A percentile compares a stretch with the other conserved stretches of the same genome.
These are phyloP conservation scores for Sarcophaga caerulescens DNA, from an alignment of 2,888 invertebrate species.

Conservation along the genomic window DNA sequence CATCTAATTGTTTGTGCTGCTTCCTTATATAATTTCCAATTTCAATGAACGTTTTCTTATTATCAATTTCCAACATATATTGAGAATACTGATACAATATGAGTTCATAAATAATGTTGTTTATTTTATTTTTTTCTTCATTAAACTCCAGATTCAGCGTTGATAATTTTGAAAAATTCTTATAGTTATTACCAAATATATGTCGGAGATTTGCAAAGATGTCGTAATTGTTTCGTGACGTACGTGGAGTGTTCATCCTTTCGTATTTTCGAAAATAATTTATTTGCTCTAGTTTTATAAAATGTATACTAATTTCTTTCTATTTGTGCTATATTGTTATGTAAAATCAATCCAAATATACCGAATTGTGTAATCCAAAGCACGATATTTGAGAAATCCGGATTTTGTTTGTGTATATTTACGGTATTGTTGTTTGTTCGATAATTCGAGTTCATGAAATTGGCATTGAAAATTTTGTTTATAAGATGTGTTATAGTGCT, in stretches of 20 bases:
- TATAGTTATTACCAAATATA: too few relatives aligned
- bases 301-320: neutral
- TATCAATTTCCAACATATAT: neutral
- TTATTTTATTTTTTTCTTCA: too few relatives aligned
- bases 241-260: too few relatives aligned
- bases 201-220: too few relatives aligned
- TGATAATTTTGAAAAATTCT: too few relatives aligned
- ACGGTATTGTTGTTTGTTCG: neutral
- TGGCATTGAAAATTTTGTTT: neutral
- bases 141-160: too few relatives aligned
- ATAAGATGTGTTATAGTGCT: slow-evolving; percentile 9
- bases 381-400: neutral
- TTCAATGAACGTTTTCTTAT: neutral
- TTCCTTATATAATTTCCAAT: neutral
- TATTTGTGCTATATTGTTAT: neutral
- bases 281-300: too few relatives aligned
- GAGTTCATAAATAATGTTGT: neutral
- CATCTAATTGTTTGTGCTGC: neutral
- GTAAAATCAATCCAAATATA: neutral
- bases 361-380: neutral
- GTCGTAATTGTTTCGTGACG: too few relatives aligned
- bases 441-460: neutral
- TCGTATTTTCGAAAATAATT: too few relatives aligned
- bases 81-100: neutral
- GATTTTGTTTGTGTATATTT: neutral